A percentile compares a stretch with the other conserved stretches of the same genome.
phyloP scores from a whole-genome alignment of 2,888 invertebrate species.

The Ceramica pisi region DNA sequence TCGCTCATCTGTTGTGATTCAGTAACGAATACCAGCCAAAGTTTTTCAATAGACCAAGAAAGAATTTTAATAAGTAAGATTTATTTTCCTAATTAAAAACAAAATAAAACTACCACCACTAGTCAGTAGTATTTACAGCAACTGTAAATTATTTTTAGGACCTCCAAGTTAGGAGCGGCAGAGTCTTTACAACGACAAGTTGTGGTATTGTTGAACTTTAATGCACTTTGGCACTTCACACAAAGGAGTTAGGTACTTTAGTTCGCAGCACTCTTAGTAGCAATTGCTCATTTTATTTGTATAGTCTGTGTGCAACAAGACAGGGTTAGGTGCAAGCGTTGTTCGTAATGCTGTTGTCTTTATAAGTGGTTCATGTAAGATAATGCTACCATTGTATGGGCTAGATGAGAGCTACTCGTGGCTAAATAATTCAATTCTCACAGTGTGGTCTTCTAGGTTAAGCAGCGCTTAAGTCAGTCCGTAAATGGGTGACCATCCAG shows the following conservation, averaged over 20 bases:
- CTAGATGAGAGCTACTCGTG: neutral
- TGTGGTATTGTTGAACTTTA: slow-evolving; percentile 72
- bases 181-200: slow-evolving; percentile 60
- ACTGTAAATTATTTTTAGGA: slow-evolving; percentile 49
- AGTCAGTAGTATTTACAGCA: slow-evolving; percentile 18
- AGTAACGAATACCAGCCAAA: no score
- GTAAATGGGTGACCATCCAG: no score
- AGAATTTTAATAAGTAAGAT: no score
- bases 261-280: slow-evolving; percentile 46
- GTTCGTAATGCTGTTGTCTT: slow-evolving; percentile 3
- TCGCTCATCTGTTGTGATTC: no score
- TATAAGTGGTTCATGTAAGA: neutral
- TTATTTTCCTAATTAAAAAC: slow-evolving; percentile 6
- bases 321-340: neutral
- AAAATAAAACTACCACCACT: slow-evolving; percentile 12
- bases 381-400: neutral
- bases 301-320: slow-evolving; percentile 53
- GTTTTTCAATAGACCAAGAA: no score
- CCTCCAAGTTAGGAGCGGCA: slow-evolving; percentile 23
- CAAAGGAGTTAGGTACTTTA: slow-evolving; percentile 54
- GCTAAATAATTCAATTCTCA: neutral
- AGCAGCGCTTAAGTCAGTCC: neutral
- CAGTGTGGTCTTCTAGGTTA: no score
- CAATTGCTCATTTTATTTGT: slow-evolving; percentile 62
- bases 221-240: slow-evolving; percentile 69